Percentiles rank a stretch among this genome's conserved stretches.
Evolutionary conservation across 2,888 invertebrate species (phyloP).

Genomic region (Beris morrisii): DNA sequence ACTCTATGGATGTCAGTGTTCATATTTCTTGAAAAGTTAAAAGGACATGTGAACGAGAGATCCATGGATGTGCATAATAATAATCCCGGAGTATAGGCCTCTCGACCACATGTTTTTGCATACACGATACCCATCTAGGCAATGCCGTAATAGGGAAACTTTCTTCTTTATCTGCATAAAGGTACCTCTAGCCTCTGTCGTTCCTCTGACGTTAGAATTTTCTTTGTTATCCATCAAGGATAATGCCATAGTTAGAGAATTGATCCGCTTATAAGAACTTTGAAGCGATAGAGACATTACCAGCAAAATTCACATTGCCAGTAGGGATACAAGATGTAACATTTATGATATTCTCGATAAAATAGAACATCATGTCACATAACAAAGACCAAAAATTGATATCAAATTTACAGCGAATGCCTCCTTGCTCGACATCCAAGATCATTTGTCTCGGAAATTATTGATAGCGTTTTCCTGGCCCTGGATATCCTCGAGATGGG

Average conservation of each 20-base stretch:
- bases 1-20: too few species aligned
- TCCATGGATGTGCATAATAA: constrained; percentile 29
- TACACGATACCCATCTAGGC: constrained; percentile 12
- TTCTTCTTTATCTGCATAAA: constrained; percentile 2
- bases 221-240: constrained; percentile 19
- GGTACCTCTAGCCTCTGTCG: constrained; percentile 3
- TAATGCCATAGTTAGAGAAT: constrained; percentile 13
- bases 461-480: not conserved
- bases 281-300: not conserved
- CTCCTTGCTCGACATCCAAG: constrained; percentile 25
- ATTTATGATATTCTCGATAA: constrained; percentile 5
- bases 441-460: constrained; percentile 27
- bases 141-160: constrained; percentile 28
- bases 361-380: not conserved
- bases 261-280: constrained; percentile 13
- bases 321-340: constrained; percentile 10
- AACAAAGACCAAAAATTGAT: constrained; percentile 18
- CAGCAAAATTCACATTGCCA: not conserved
- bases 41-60: constrained; percentile 23
- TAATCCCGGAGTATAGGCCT: constrained; percentile 16
- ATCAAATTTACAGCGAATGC: constrained; percentile 27
- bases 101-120: constrained; percentile 28
- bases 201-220: constrained; percentile 1
- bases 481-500: too few species aligned
- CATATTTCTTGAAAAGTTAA: constrained; percentile 20